Evolutionary conservation across 2,113 vertebrate genomes (phyloP).

Genomic region (Nematolebias whitei): DNA sequence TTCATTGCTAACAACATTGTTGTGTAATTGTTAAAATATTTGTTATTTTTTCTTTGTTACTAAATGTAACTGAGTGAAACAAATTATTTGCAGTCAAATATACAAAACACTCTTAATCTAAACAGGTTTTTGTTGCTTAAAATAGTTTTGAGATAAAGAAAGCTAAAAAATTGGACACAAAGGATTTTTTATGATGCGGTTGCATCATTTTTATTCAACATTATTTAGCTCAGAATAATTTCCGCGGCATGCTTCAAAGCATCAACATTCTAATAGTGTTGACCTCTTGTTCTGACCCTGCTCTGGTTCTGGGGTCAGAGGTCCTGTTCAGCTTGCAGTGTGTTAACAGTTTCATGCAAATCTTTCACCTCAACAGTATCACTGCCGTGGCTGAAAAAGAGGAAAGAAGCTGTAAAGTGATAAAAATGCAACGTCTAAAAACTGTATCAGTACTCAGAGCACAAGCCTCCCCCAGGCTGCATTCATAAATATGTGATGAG

Average conservation of each 20-base stretch:
- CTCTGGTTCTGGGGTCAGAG: background rate
- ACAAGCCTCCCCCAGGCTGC: constrained; percentile 38
- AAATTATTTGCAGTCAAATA: too few species aligned
- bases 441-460: constrained; percentile 51
- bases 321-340: background rate
- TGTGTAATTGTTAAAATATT: too few species aligned
- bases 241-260: background rate
- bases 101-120: too few species aligned
- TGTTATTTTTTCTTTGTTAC: too few species aligned
- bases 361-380: background rate
- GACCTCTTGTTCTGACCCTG: background rate
- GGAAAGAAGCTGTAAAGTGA: constrained; percentile 19
- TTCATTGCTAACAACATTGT: too few species aligned
- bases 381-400: background rate
- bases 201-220: too few species aligned
- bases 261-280: background rate
- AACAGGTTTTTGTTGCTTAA: too few species aligned
- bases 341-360: background rate
- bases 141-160: too few species aligned
- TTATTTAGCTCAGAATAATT: background rate
- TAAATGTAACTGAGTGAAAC: too few species aligned
- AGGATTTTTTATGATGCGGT: too few species aligned
- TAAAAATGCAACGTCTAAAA: constrained; percentile 37
- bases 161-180: too few species aligned
- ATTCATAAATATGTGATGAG: constrained; percentile 67